These are phyloP conservation scores for Argyra leucocephala DNA, from an alignment of 2,888 invertebrate species.

Conservation along the genomic window DNA sequence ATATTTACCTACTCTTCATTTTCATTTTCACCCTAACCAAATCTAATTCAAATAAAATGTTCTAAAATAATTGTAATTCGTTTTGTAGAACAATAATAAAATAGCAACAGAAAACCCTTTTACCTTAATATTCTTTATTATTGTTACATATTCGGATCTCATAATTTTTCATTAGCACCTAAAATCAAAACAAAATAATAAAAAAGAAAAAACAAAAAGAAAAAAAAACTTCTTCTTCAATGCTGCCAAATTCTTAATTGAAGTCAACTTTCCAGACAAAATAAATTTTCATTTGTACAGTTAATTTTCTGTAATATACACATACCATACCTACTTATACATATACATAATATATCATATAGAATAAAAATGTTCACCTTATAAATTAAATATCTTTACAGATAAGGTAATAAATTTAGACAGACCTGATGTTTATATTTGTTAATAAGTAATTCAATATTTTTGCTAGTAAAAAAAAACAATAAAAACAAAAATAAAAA, in stretches of 20 bases:
- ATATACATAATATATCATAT: neutral
- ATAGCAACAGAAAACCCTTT: neutral
- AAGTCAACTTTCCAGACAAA: constrained; percentile 1
- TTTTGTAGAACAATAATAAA: neutral
- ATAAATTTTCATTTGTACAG: constrained; percentile 4
- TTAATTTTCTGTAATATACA: neutral
- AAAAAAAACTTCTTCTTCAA: neutral
- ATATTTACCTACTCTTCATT: neutral
- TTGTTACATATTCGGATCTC: neutral
- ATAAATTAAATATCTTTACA: neutral
- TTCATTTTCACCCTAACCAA: too few relatives aligned
- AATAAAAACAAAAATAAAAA: too few relatives aligned
- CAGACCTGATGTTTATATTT: neutral
- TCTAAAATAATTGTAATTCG: neutral
- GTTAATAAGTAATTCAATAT: too few relatives aligned
- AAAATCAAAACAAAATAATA: neutral
- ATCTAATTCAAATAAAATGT: neutral
- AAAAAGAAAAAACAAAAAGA: neutral
- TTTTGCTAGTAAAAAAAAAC: too few relatives aligned
- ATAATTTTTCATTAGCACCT: constrained; percentile 6
- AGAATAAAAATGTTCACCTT: neutral
- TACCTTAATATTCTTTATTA: neutral
- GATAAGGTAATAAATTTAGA: neutral
- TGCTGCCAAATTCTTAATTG: neutral
- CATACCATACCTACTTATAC: neutral